phyloP scores from a whole-genome alignment of 2,113 vertebrate species.

The Alligator sinensis region DNA sequence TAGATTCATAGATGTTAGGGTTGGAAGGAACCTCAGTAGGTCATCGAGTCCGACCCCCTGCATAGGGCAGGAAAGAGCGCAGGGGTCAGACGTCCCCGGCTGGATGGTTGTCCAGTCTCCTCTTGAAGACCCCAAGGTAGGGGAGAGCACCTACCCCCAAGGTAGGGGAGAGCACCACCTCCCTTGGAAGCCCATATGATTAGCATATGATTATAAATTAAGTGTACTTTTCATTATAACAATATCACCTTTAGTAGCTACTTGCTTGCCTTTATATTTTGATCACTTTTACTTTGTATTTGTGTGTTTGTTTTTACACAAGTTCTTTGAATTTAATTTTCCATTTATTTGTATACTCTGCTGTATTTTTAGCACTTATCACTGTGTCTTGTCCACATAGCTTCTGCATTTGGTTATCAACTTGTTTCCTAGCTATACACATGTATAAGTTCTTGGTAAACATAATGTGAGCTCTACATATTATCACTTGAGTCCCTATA shows the following conservation, averaged over 20 bases:
- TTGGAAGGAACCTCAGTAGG: no score
- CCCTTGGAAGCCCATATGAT: no score
- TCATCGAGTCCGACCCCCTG: no score
- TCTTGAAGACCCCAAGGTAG: no score
- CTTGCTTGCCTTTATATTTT: background rate
- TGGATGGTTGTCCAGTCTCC: no score
- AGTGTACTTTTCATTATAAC: background rate
- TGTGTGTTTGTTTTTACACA: background rate
- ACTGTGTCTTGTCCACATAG: background rate
- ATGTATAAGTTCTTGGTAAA: background rate
- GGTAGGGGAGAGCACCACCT: no score
- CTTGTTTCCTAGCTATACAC: background rate
- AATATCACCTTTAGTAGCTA: background rate
- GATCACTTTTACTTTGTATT: background rate
- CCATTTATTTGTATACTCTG: background rate
- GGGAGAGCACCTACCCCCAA: no score
- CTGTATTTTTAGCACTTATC: background rate
- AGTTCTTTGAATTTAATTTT: background rate
- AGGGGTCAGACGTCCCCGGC: no score
- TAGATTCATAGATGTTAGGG: no score
- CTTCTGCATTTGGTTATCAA: background rate
- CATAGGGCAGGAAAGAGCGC: no score
- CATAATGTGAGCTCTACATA: background rate
- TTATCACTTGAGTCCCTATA: background rate
- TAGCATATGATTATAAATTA: background rate